These are phyloP conservation scores for Conchocele bisecta DNA, from an alignment of 2,888 invertebrate genomes.

Conservation along the genomic window DNA sequence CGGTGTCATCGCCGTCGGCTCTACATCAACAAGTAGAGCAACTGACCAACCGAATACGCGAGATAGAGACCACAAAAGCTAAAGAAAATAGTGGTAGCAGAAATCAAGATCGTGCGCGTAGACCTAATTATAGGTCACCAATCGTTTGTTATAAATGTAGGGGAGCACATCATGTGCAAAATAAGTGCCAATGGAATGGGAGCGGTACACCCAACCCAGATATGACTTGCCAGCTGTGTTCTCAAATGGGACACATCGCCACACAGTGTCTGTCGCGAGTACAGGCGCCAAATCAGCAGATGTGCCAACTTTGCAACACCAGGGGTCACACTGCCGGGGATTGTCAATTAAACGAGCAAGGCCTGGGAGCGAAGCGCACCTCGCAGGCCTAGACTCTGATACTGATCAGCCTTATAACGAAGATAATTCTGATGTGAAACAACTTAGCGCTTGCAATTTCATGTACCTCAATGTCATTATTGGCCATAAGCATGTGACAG, in stretches of 20 bases:
- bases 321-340: slow-evolving; percentile 8
- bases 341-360: slow-evolving; percentile 1
- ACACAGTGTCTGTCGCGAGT: too few relatives aligned
- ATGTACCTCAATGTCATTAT: background rate
- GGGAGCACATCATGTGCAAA: slow-evolving; percentile 2
- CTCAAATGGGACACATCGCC: slow-evolving; percentile 9
- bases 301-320: slow-evolving; percentile 3
- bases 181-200: slow-evolving; percentile 7
- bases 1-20: background rate
- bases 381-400: background rate
- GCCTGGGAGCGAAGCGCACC: slow-evolving; percentile 1
- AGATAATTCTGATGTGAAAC: background rate
- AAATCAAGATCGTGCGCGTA: too few relatives aligned
- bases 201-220: background rate
- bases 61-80: too few relatives aligned
- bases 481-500: background rate
- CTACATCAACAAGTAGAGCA: too few relatives aligned
- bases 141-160: slow-evolving; percentile 8
- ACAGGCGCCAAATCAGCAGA: background rate
- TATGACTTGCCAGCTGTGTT: slow-evolving; percentile 16
- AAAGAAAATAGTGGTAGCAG: too few relatives aligned
- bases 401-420: background rate
- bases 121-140: background rate
- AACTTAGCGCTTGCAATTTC: background rate
- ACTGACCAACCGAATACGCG: too few relatives aligned